Evolutionary conservation across 1,140 invertebrate species (phyloP).

Genomic region (Homarus americanus): DNA sequence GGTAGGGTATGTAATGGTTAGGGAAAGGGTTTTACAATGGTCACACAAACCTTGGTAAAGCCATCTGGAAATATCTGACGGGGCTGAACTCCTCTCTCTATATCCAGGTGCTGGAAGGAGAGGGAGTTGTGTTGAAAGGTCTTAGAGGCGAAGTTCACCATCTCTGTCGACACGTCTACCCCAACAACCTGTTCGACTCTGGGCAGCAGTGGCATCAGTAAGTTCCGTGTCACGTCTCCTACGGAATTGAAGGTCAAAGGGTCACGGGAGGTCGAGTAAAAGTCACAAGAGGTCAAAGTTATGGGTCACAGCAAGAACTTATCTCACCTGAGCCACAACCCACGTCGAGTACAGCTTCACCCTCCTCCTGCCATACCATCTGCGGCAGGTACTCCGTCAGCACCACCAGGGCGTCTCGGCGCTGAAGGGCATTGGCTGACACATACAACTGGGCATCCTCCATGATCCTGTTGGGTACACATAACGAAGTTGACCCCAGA

Average conservation of each 20-base stretch:
- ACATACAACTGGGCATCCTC: conserved; percentile 83
- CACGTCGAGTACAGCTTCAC: conserved; percentile 84
- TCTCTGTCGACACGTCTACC: conserved; percentile 85
- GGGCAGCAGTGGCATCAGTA: conserved; percentile 85
- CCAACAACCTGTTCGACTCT: conserved; percentile 79
- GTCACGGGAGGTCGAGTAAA: background rate
- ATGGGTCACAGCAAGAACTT: no score
- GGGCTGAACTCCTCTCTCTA: conserved; percentile 80
- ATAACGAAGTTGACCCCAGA: no score
- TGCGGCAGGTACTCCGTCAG: conserved; percentile 83
- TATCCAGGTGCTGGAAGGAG: conserved; percentile 84
- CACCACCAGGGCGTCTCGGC: conserved; percentile 83
- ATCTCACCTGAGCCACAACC: conserved; percentile 86
- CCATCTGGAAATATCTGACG: conserved; percentile 73
- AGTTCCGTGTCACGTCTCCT: conserved; percentile 83
- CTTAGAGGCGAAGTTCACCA: conserved; percentile 84
- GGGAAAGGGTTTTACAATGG: no score
- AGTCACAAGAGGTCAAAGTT: background rate
- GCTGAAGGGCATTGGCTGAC: conserved; percentile 83
- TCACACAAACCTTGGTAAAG: conserved; percentile 67
- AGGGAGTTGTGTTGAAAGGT: conserved; percentile 78
- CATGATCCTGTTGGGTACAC: conserved; percentile 79
- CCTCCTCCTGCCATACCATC: conserved; percentile 81
- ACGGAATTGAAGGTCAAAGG: background rate
- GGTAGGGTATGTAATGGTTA: no score